Evolutionary conservation across 1,140 invertebrate species (phyloP), one percentile per base, ranked within the genome.

Genomic region (Nomia melanderi): DNA sequence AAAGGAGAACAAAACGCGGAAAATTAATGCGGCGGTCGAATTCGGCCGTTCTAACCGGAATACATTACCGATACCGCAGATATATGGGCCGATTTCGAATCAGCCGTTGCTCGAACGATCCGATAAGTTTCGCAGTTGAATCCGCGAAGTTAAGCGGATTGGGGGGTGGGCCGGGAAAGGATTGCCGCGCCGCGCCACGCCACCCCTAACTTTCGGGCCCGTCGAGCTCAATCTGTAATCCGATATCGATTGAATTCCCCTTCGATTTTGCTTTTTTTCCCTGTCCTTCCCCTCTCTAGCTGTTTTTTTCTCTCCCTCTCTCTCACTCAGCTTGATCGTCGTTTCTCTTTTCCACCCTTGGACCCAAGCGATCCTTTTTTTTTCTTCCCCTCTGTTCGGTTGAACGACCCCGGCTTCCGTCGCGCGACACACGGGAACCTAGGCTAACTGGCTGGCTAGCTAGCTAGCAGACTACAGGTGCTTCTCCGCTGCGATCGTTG

Each of bases 91-190:
- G 77, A 78, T 78, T 59, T 36, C 29, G 60, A 50, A 74, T 59
- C 69, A 62, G 39, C 31, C 65, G 66, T 47, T 67, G 74, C 73
- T 59, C 72, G 72, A 60, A 41, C 67, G 74, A 74, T 81, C 56
- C 72, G 59, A 78, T 78, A 82, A 83, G 78, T 86, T 88, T 83
- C 65, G 77, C 78, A 77, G 78, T 64, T 47, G 81, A 82, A 76
- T 76, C 80, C 70, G 80, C 84, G 62, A 85, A 85, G 80, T 83
- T 89, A 89, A 88, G 86, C 87, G 86, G 85, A 89, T 89, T 87
- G 86, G 64, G 59, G 54, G 66, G 44, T n/a, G n/a, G 67, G 47
- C 47, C 76, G 73, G 71, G 71, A 84, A 84, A 87, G 86, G 82
- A 88, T 89, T 81, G 75, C 56, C 41, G 59, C 63, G 72, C 60